Evolutionary conservation across 2,113 vertebrate species (phyloP).

Genomic region (Sinocyclocheilus maitianheensis): DNA sequence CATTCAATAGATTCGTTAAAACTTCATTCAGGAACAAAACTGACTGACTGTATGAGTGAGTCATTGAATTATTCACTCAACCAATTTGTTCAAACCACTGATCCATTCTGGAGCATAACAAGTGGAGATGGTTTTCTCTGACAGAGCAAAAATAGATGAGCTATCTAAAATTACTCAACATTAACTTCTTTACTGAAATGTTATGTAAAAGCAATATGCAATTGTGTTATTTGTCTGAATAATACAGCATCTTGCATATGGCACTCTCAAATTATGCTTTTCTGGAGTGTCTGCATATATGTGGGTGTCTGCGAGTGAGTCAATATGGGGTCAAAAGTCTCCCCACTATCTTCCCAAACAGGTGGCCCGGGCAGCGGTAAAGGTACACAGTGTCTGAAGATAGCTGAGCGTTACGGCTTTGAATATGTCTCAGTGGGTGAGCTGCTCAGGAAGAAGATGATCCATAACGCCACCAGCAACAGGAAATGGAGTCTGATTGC

Average conservation of each 20-base stretch:
- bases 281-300: neutral
- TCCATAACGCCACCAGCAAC: conserved; percentile 95
- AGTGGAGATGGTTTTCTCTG: too few relatives aligned
- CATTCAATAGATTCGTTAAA: neutral
- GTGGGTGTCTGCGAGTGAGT: neutral
- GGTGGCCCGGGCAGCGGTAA: conserved; percentile 99
- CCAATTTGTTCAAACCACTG: neutral
- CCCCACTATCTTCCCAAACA: conserved; percentile 60
- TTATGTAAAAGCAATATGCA: neutral
- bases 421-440: conserved; percentile 96
- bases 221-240: neutral
- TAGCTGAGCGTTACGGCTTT: conserved; percentile 94
- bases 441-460: conserved; percentile 93
- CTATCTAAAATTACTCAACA: neutral
- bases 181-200: neutral
- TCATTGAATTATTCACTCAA: neutral
- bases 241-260: neutral
- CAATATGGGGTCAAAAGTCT: neutral
- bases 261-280: neutral
- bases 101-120: neutral
- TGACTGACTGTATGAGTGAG: neutral
- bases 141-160: too few relatives aligned
- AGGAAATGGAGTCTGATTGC: conserved; percentile 98
- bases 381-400: conserved; percentile 96
- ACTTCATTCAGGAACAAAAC: neutral